phyloP scores from a whole-genome alignment of 2,113 vertebrate genomes.

The Antennarius striatus region DNA sequence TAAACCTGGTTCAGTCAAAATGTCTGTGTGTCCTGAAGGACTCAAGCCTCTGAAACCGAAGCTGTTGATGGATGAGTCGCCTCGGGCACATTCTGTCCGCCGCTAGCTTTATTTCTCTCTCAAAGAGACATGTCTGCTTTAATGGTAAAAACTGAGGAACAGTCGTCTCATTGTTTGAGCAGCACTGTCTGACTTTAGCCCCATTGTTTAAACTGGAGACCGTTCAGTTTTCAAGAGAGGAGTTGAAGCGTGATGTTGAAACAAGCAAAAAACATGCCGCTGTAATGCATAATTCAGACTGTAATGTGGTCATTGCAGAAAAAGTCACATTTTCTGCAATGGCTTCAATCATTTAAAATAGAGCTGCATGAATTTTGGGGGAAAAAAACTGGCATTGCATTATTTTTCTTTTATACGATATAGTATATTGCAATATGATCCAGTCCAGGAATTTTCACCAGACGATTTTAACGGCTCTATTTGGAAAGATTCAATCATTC shows the following conservation, averaged over 20 bases:
- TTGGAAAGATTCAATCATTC: too few species aligned
- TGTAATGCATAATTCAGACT: constrained; percentile 13
- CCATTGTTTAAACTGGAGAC: constrained; percentile 59
- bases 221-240: constrained; percentile 26
- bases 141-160: constrained; percentile 63
- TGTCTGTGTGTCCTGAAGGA: too few species aligned
- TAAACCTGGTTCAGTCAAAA: too few species aligned
- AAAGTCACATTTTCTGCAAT: background rate
- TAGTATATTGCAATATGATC: too few species aligned
- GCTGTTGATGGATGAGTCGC: constrained; percentile 56
- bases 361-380: background rate
- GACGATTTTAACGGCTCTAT: too few species aligned
- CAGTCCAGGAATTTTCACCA: too few species aligned
- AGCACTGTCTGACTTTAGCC: constrained; percentile 38
- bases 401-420: too few species aligned
- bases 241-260: constrained; percentile 15
- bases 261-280: constrained; percentile 19
- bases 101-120: constrained; percentile 61
- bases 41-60: constrained; percentile 38
- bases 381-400: too few species aligned
- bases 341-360: background rate
- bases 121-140: constrained; percentile 64
- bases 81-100: constrained; percentile 26
- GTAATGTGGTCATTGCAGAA: constrained; percentile 4
- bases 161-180: constrained; percentile 73